Conservation (phyloP, 1,140 invertebrate genomes). For the Galleria mellonella region DNA sequence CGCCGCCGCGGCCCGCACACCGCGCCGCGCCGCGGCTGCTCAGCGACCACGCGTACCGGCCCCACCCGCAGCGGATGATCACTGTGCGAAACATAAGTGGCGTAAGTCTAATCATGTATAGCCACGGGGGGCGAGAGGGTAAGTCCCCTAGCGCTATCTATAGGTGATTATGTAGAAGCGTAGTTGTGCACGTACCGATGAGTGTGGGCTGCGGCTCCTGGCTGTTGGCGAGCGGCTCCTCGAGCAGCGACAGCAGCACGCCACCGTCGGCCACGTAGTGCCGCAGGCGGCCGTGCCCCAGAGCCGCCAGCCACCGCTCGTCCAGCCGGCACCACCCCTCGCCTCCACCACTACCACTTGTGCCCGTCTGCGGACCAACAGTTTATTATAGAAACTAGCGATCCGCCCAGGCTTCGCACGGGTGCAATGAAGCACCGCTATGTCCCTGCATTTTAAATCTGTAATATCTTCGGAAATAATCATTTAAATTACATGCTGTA, state of each 20-base stretch:
- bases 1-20: constrained; percentile 60
- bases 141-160: too few relatives aligned
- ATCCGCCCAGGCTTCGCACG: too few relatives aligned
- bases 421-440: too few relatives aligned
- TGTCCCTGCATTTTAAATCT: too few relatives aligned
- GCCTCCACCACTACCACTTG: constrained; percentile 91
- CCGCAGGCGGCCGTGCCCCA: constrained; percentile 81
- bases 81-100: constrained; percentile 69
- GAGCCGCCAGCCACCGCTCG: constrained; percentile 88
- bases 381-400: too few relatives aligned
- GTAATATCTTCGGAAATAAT: too few relatives aligned
- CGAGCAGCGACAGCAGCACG: constrained; percentile 90
- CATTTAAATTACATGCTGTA: too few relatives aligned
- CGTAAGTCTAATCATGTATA: too few relatives aligned
- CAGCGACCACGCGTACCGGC: constrained; percentile 95
- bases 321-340: constrained; percentile 86
- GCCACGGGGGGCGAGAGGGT: too few relatives aligned
- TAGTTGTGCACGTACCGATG: constrained; percentile 60
- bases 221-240: constrained; percentile 91
- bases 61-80: constrained; percentile 92
- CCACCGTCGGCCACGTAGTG: constrained; percentile 95
- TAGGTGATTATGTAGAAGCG: not conserved
- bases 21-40: constrained; percentile 88
- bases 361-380: constrained; percentile 78
- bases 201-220: constrained; percentile 86